Percentiles rank a stretch among this genome's conserved stretches.
Conservation (phyloP, 2,113 vertebrate species). For the Corydoras sp. region DNA sequence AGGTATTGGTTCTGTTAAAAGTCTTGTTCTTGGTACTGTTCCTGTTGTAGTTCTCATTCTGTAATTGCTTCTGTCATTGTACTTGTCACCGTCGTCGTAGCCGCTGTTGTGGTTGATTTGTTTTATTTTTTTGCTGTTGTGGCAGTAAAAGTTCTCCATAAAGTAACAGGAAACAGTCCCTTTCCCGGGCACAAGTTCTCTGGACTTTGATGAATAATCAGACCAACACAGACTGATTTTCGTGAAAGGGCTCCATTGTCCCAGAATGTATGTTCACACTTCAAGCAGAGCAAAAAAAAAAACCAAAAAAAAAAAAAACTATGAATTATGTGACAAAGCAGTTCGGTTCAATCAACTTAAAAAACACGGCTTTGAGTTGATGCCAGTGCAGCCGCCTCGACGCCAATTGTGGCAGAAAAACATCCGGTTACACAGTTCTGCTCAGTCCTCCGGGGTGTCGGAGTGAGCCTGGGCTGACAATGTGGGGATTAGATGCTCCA, state of each 20-base stretch:
- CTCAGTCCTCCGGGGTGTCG: constrained; percentile 16
- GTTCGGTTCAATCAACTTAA: neutral
- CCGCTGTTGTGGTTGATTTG: too few species aligned
- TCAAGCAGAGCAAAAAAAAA: neutral
- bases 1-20: too few species aligned
- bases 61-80: too few species aligned
- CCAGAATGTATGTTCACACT: neutral
- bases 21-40: too few species aligned
- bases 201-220: constrained; percentile 3
- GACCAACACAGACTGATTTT: constrained; percentile 5
- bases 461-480: constrained; percentile 12
- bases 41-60: too few species aligned
- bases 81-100: too few species aligned
- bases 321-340: neutral
- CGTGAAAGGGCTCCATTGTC: neutral
- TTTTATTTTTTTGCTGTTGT: neutral
- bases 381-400: constrained; percentile 12
- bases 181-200: neutral
- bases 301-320: neutral
- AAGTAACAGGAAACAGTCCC: too few species aligned
- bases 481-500: constrained; percentile 28
- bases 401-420: constrained; percentile 5
- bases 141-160: neutral
- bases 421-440: constrained; percentile 12
- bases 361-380: constrained; percentile 5